Evolutionary conservation across 2,113 vertebrate genomes (phyloP).

Genomic region (Oryctolagus cuniculus): mOryCun1.1 NC_091436.1:134167501-134168000

Average conservation of each 20-base stretch:
- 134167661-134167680: slow-evolving; percentile 11
- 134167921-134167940: slow-evolving; percentile 53
- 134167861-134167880: slow-evolving; percentile 55
- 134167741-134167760: slow-evolving; percentile 42
- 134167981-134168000: slow-evolving; percentile 34
- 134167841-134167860: slow-evolving; percentile 33
- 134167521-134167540: not conserved
- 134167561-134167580: slow-evolving; percentile 51
- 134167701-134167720: slow-evolving; percentile 47
- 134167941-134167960: slow-evolving; percentile 41
- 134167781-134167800: not conserved
- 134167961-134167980: slow-evolving; percentile 61
- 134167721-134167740: slow-evolving; percentile 57
- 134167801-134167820: slow-evolving; percentile 64
- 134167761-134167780: slow-evolving; percentile 65
- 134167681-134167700: not conserved
- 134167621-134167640: slow-evolving; percentile 60
- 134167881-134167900: slow-evolving; percentile 21
- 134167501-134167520: not conserved
- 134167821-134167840: slow-evolving; percentile 74
- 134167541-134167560: slow-evolving; percentile 1
- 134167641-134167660: not conserved
- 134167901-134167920: slow-evolving; percentile 44
- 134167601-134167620: slow-evolving; percentile 49
- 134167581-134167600: not conserved